Evolutionary conservation across 2,888 invertebrate genomes (phyloP).

Genomic region (Chaetoderma sp.): DNA sequence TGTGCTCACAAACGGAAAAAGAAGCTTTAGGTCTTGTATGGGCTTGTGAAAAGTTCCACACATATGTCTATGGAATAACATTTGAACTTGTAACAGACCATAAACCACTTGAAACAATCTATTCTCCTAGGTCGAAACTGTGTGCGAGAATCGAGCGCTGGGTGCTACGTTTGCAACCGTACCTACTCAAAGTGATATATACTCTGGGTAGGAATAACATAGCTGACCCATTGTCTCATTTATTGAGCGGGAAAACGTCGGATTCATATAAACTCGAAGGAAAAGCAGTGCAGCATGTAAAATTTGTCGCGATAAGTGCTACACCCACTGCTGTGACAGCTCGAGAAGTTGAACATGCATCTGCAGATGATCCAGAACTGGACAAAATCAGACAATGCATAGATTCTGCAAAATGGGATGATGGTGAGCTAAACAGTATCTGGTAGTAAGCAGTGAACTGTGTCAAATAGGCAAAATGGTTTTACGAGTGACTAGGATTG

Average conservation of each 20-base stretch:
- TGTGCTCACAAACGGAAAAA: not conserved
- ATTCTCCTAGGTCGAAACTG: slow-evolving; percentile 2
- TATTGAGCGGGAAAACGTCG: not conserved
- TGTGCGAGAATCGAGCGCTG: slow-evolving; percentile 9
- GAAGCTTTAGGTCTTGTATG: slow-evolving; percentile 18
- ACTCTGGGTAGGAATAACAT: not conserved
- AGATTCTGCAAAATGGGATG: no score
- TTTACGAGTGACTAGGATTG: no score
- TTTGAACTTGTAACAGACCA: slow-evolving; percentile 25
- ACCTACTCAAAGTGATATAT: not conserved
- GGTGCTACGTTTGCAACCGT: slow-evolving; percentile 10
- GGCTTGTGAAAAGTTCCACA: slow-evolving; percentile 23
- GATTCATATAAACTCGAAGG: not conserved
- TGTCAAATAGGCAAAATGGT: no score
- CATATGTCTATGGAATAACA: slow-evolving; percentile 14
- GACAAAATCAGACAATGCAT: not conserved
- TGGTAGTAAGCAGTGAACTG: no score
- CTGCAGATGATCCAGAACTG: not conserved
- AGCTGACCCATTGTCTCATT: not conserved
- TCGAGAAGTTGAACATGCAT: not conserved
- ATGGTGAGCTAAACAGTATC: no score
- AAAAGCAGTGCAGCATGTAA: not conserved
- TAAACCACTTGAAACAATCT: slow-evolving; percentile 18
- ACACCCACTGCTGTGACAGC: not conserved
- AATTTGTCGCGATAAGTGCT: not conserved